phyloP scores from a whole-genome alignment of 2,113 vertebrate genomes.

The Proteles cristata region DNA sequence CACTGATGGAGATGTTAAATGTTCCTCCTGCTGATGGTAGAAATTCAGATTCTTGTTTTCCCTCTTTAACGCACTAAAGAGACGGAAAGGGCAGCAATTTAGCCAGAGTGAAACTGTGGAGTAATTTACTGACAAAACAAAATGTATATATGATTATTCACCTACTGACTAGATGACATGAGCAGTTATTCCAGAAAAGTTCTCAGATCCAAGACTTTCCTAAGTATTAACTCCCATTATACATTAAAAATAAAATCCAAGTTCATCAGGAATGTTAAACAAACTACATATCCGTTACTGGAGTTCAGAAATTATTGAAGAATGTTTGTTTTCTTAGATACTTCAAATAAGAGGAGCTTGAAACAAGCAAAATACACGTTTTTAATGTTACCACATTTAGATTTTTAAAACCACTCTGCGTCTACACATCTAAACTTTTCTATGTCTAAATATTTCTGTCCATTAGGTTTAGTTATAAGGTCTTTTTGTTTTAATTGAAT shows the following conservation, averaged over 20 bases:
- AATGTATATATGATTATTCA: conserved; percentile 6
- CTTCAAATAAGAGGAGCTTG: background rate
- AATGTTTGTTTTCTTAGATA: conserved; percentile 8
- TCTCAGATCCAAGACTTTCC: background rate
- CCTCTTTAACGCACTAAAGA: conserved; percentile 67
- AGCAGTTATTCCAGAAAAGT: conserved; percentile 34
- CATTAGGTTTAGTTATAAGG: background rate
- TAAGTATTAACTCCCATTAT: background rate
- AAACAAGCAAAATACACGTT: background rate
- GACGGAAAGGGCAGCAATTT: conserved; percentile 49
- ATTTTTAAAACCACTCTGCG: conserved; percentile 13
- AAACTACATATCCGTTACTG: background rate
- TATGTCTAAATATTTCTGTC: background rate
- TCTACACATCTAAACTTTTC: background rate
- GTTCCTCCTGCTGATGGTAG: conserved; percentile 77
- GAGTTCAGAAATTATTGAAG: conserved; percentile 31
- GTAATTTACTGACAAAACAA: conserved; percentile 33
- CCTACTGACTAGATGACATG: background rate
- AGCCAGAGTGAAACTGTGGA: conserved; percentile 15
- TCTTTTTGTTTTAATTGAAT: background rate
- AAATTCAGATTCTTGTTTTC: conserved; percentile 77
- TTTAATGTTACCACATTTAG: background rate
- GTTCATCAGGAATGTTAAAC: background rate
- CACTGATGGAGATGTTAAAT: conserved; percentile 90
- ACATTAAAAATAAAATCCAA: conserved; percentile 6